Conservation (phyloP, 2,888 invertebrate species). For the Apotomis capreana region DNA sequence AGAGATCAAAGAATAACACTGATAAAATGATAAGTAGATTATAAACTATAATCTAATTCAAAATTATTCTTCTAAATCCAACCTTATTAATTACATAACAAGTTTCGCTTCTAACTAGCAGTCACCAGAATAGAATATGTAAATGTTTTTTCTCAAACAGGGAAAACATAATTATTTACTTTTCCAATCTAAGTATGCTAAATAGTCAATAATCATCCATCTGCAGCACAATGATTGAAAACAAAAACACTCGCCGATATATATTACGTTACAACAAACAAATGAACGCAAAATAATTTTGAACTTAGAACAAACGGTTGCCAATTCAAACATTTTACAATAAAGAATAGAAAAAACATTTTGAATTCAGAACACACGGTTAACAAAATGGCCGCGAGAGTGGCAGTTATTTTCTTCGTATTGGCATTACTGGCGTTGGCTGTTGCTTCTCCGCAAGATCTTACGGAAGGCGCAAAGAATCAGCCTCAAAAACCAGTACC, state of each 20-base stretch:
- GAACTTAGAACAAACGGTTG: slow-evolving; percentile 25
- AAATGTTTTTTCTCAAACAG: not conserved
- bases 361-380: no score
- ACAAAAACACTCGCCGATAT: slow-evolving; percentile 47
- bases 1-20: no score
- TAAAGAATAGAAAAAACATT: slow-evolving; percentile 10
- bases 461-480: not conserved
- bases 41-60: not conserved
- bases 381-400: slow-evolving; percentile 57
- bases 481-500: not conserved
- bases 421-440: slow-evolving; percentile 53
- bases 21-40: not conserved
- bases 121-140: not conserved
- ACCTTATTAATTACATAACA: no score
- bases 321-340: no score
- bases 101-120: not conserved
- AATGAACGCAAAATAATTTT: slow-evolving; percentile 28
- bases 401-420: slow-evolving; percentile 55
- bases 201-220: not conserved
- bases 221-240: slow-evolving; percentile 45
- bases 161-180: not conserved
- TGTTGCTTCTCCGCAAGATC: slow-evolving; percentile 46
- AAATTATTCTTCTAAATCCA: not conserved
- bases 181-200: not conserved
- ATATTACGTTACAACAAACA: slow-evolving; percentile 44